phyloP scores from a whole-genome alignment of 92 coral and sea anemone species.

The Scolanthus callimorphus region DNA sequence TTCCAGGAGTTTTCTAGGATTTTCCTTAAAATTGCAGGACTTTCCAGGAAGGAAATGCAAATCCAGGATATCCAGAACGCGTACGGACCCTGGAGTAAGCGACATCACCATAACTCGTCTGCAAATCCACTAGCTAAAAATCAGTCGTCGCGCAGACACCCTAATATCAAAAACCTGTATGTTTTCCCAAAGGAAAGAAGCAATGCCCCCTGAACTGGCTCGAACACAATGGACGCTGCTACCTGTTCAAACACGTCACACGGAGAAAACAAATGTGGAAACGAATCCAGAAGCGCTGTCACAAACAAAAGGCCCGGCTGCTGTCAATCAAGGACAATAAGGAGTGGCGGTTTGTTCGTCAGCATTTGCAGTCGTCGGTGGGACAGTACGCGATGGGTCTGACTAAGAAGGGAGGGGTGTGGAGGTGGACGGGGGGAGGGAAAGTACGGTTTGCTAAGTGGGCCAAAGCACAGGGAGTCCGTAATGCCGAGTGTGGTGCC shows the following conservation, averaged over 20 bases:
- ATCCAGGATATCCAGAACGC: too few species aligned
- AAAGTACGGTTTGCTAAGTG: conserved; percentile 1
- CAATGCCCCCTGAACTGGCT: conserved; percentile 20
- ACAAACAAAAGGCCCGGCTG: conserved; percentile 8
- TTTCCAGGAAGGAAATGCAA: too few species aligned
- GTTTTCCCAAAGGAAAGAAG: conserved; percentile 3
- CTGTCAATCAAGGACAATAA: conserved; percentile 15
- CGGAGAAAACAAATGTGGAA: conserved; percentile 16
- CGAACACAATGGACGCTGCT: conserved; percentile 16
- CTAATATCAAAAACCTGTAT: too few species aligned
- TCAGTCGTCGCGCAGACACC: too few species aligned
- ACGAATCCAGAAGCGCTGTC: conserved; percentile 12
- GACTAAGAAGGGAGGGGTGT: conserved; percentile 2
- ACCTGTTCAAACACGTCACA: conserved; percentile 23
- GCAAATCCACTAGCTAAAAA: too few species aligned
- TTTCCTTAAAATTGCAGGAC: too few species aligned
- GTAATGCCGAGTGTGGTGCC: conserved; percentile 9
- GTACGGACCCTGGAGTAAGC: too few species aligned
- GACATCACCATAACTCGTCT: too few species aligned
- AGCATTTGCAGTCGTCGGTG: conserved; percentile 16
- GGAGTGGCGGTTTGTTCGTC: conserved; percentile 22
- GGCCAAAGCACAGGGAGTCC: neutral
- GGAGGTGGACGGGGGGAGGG: conserved; percentile 28
- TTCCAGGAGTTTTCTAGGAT: too few species aligned
- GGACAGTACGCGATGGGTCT: conserved; percentile 20